Base-by-base conservation (phyloP, 2,113 vertebrate genomes). In the Herpetotheres cachinnans region DNA sequence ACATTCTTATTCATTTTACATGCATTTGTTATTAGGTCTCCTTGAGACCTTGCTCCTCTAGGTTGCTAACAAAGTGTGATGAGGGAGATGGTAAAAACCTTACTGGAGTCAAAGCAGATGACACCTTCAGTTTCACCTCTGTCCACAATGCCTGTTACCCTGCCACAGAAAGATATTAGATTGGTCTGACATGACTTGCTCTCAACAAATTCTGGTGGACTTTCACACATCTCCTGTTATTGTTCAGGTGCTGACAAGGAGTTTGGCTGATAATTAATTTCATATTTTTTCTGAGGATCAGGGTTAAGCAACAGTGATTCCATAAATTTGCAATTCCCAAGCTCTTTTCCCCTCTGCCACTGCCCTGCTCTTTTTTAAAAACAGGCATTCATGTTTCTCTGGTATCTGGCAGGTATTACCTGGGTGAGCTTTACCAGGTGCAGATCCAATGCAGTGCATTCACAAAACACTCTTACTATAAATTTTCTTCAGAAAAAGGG, bases 101-200 rank as follows among this genome's bases (percentile, higher is more conserved):
- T 62, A 49, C 55, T 73, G 55, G 22, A 88, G 46, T 62, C 88
- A 80, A 81, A 89, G 55, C 38, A 83, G 82, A 94, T 78, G 79
- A 95, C 49, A 73, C 46, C 16, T 86, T 62, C 66, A 73, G 26
- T 72, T 93, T 93, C 67, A 95, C 79, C 47, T 96, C 74, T 90
- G 47, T 71, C 54, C 63, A 80, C 56, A 77, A 38, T 22, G 58
- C 56, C 79, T 86, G 50, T 77, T 91, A 77, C 25, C 16, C 29
- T 77, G 63, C 81, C 89, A 90, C 29, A 90, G 85, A 86, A 81
- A 77, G 67, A 50, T 77, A 81, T 13, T 26, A 62, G 42, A 71
- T 40, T 86, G 76, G 29, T 89, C 67, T 93, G 85, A 89, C n/a
- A 34, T 42, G 24, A 67, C 32, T 82, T 70, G 54, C 29, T 88